Evolutionary conservation across 30 jellyfish, hydroid and myxozoan species (phyloP), one percentile per base, ranked within the genome.

Genomic region (Haliclystus octoradiatus): DNA sequence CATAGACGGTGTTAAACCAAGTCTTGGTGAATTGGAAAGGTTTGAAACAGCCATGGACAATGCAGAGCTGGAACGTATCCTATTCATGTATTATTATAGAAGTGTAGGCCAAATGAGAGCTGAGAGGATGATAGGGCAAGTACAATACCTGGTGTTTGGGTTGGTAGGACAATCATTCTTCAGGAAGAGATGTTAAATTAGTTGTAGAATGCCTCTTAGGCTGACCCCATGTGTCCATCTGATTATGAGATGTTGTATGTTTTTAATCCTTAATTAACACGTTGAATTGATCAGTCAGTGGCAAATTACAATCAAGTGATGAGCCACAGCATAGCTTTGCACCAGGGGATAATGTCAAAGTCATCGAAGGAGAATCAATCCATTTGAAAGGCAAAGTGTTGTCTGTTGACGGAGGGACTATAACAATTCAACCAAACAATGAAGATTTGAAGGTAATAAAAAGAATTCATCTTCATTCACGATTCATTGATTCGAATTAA

Each of bases 1-100:
- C n/a, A 71, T 77, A 28, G 97, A 88, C 66, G 97, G 97, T 0
- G 93, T 88, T 24, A 88, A 88, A 49, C 97, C 97, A 26, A 63
- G 93, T 1, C 76, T 88, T 19, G 67, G 93, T 52, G 97, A 88
- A 72, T 80, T 88, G 52, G 97, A 88, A 40, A 88, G 72, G 78
- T 88, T 80, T 72, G 93, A 79, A 51, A 76, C 93, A 19, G 79
- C 97, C 1, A 49, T 88, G 22, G 97, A 88, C 71, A 94, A 88
- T 73, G 97, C 95, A 28, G 97, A 88, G 34, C 69, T 88, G 2
- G 97, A 88, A 67, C 57, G 97, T 88, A 81, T 69, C 69, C 57
- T 40, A 5, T 5, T 40, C 57, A 5, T 9, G 9, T 40, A 19
- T 40, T 9, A 5, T 40, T 19, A 40, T 40, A 5, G 19, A 40